Conservation (phyloP, 2,113 vertebrate species). For the Misgurnus mizolepis region DNA sequence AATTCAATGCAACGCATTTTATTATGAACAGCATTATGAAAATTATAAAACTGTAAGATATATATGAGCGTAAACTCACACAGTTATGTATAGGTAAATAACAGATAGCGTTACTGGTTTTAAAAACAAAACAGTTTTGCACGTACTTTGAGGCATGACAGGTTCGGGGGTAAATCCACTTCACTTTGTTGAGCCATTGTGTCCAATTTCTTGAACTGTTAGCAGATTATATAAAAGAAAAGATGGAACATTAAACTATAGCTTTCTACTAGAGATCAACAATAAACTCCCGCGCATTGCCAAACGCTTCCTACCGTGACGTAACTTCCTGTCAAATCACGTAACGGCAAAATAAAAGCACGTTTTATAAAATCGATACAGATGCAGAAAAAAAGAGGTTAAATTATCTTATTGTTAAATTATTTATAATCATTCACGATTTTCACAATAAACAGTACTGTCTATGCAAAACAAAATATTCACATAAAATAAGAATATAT, state of each 20-base stretch:
- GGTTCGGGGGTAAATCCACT: constrained; percentile 66
- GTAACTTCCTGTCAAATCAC: constrained; percentile 34
- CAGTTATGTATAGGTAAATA: neutral
- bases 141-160: constrained; percentile 80
- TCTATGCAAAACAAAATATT: neutral
- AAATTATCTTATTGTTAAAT: too few relatives aligned
- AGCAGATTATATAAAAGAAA: neutral
- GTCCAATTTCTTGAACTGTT: neutral
- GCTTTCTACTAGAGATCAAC: neutral
- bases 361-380: too few relatives aligned
- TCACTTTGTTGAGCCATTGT: constrained; percentile 68
- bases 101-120: too few relatives aligned
- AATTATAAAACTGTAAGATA: too few relatives aligned
- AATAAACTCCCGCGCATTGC: constrained; percentile 45
- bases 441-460: too few relatives aligned
- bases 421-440: too few relatives aligned
- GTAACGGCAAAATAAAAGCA: neutral
- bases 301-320: neutral
- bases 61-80: neutral
- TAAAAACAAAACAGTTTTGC: too few relatives aligned
- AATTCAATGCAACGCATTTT: too few relatives aligned
- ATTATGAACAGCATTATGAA: too few relatives aligned
- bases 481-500: neutral
- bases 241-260: neutral
- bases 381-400: too few relatives aligned